These are phyloP conservation scores for Chrysolina americana DNA, from an alignment of 2,888 invertebrate species.

Conservation along the genomic window DNA sequence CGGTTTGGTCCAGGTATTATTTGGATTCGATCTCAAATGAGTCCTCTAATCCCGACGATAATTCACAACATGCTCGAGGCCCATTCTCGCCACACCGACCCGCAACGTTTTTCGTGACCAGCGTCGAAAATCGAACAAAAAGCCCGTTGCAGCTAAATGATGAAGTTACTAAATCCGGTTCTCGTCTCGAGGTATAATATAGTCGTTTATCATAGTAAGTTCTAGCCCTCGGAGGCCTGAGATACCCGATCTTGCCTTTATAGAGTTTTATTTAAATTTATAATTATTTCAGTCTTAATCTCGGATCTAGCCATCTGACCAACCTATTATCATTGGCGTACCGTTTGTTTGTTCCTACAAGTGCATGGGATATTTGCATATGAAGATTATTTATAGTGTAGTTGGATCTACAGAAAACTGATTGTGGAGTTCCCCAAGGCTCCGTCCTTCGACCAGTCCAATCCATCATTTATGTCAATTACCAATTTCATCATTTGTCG, in stretches of 20 bases:
- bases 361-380: background rate
- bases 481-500: no score
- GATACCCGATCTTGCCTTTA: slow-evolving; percentile 66
- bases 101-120: slow-evolving; percentile 22
- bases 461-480: no score
- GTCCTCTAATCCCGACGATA: no score
- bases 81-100: background rate
- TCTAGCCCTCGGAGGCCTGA: slow-evolving; percentile 58
- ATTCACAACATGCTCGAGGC: no score
- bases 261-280: slow-evolving; percentile 65
- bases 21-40: no score
- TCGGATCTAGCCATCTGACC: slow-evolving; percentile 36
- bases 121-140: slow-evolving; percentile 28
- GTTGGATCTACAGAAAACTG: no score
- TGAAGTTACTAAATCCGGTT: slow-evolving; percentile 70
- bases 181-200: slow-evolving; percentile 68
- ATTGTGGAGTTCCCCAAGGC: no score
- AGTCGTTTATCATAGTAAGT: slow-evolving; percentile 70
- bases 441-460: no score
- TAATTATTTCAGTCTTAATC: slow-evolving; percentile 50
- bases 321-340: slow-evolving; percentile 31
- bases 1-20: no score
- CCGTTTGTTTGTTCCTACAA: background rate
- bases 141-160: slow-evolving; percentile 57
- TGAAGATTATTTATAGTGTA: no score